Base-by-base conservation (phyloP, 2,888 invertebrate species). In the Aphodius sticticus region DNA sequence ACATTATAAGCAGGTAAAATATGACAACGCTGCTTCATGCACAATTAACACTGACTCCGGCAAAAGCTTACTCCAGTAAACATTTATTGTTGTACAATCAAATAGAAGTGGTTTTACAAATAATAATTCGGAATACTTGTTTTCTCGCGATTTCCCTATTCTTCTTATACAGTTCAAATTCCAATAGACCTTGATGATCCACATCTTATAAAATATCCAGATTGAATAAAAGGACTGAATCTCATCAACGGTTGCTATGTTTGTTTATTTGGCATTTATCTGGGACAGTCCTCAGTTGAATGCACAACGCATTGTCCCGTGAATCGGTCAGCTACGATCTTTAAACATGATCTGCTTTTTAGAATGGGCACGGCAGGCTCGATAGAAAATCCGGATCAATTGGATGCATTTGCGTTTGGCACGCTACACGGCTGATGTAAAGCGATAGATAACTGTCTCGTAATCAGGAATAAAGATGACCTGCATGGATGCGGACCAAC, bases 291-390 rank as follows among this genome's bases (percentile, higher is more conserved):
- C 53, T 53, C 53, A 53, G 53, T 53, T 53, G 53, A 53, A 53
- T 53, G 53, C 53, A 53, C 53, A 53, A 53, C 53, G 53, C 53
- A 53, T 53, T 53, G 53, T 53, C 53, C 53, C 53, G 53, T 53
- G 53, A 53, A 53, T 53, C 7, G 53, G 12, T 12, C 9, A 53
- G 53, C 53, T 53, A 53, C 7, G 53, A 53, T 53, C 53, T 53
- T 53, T 53, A 53, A 53, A 53, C 53, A 53, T 53, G 53, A 53
- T 53, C 53, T 53, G 53, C 53, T 53, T 53, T 53, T 53, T 53
- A 53, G 53, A 53, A 53, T 5, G 53, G 53, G 53, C 53, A 53
- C 53, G 53, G 53, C 53, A 53, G 53, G 53, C 53, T 53, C 53
- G 53, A 53, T 53, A 9, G 53, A 53, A 53, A 53, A 53, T 53